A percentile compares a stretch with the other conserved stretches of the same genome.
These are phyloP conservation scores for Hapalemur alaotrensis DNA, from an alignment of 2,797 vertebrate species.

Conservation along the genomic window DNA sequence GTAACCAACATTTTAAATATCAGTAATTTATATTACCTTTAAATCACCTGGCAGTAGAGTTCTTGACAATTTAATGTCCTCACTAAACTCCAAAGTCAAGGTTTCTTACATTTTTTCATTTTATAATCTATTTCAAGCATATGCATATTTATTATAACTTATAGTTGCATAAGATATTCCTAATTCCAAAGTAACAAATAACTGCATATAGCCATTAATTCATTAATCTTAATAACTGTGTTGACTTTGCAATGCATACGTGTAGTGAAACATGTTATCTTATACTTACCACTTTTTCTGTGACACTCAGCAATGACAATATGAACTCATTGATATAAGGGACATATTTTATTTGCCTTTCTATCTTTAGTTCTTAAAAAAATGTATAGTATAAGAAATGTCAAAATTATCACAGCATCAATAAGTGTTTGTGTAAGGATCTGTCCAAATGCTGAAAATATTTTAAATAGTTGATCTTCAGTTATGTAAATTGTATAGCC, in stretches of 20 bases:
- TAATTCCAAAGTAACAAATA: not conserved
- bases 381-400: not conserved
- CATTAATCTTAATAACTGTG: not conserved
- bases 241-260: not conserved
- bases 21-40: slow-evolving; percentile 13
- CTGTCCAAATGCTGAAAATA: slow-evolving; percentile 71
- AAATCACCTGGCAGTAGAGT: not conserved
- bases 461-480: not conserved
- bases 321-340: not conserved
- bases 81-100: not conserved
- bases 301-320: not conserved
- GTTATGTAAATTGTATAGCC: not conserved
- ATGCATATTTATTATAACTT: not conserved
- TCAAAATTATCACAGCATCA: not conserved
- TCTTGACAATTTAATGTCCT: not conserved
- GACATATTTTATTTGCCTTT: not conserved
- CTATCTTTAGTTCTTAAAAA: not conserved
- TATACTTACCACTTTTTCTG: not conserved
- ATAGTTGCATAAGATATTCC: not conserved
- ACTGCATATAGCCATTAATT: not conserved
- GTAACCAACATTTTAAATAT: not conserved
- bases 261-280: not conserved
- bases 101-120: not conserved
- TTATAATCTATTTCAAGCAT: not conserved
- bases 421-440: not conserved